Evolutionary conservation across 2,113 vertebrate species (phyloP).

Genomic region (Calonectris borealis): DNA sequence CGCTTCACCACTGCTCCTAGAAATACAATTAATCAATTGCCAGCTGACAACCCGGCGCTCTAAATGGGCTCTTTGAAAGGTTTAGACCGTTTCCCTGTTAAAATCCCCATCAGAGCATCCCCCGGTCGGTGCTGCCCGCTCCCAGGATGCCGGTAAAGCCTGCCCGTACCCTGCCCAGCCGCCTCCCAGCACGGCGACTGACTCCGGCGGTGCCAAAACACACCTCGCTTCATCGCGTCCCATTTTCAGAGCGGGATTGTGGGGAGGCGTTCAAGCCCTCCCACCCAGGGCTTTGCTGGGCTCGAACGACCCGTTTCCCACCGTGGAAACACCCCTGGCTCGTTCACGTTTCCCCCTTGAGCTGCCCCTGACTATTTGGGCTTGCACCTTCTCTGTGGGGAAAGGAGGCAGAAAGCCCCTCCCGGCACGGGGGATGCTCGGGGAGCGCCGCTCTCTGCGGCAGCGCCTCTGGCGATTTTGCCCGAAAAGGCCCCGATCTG

Average conservation of each 20-base stretch:
- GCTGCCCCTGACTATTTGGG: background rate
- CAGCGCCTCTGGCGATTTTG: fast-evolving
- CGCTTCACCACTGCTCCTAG: background rate
- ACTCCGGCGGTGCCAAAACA: background rate
- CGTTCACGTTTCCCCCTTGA: background rate
- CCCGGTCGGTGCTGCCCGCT: background rate
- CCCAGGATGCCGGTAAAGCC: background rate
- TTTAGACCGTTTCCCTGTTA: background rate
- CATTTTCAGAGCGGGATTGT: fast-evolving
- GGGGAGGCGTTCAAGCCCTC: background rate
- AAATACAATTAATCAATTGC: background rate
- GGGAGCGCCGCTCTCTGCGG: background rate
- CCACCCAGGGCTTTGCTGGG: background rate
- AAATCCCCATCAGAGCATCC: background rate
- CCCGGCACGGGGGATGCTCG: fast-evolving
- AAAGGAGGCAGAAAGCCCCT: background rate
- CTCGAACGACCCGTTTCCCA: background rate
- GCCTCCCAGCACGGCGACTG: fast-evolving
- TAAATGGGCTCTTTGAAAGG: background rate
- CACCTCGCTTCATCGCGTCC: background rate
- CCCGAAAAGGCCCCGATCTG: background rate
- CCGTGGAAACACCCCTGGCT: background rate
- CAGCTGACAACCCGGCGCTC: background rate
- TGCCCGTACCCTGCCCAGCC: fast-evolving
- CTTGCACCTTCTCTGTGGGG: background rate